These are phyloP conservation scores for Herminia tarsipennalis DNA, from an alignment of 2,888 invertebrate species.

Conservation along the genomic window DNA sequence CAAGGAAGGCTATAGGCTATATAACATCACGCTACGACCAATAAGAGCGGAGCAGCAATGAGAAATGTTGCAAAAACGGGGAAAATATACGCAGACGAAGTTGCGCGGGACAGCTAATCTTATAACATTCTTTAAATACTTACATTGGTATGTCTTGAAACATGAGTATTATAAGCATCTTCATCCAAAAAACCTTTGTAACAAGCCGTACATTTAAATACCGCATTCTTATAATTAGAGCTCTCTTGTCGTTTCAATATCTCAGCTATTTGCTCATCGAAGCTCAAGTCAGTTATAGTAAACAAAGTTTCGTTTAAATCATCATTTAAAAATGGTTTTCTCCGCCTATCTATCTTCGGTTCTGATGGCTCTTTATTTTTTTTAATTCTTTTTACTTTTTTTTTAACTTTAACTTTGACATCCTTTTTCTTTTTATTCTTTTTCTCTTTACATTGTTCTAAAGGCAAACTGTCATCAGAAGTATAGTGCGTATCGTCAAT, in stretches of 20 bases:
- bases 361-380: constrained; percentile 25
- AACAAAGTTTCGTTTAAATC: constrained; percentile 73
- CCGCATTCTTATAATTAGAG: constrained; percentile 69
- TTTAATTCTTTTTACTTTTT: constrained; percentile 8
- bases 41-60: too few relatives aligned
- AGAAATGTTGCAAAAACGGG: too few relatives aligned
- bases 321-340: constrained; percentile 71
- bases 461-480: constrained; percentile 61
- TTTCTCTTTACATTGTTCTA: constrained; percentile 51
- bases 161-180: constrained; percentile 70
- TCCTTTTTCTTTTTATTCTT: constrained; percentile 40
- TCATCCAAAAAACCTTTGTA: constrained; percentile 75
- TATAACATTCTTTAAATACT: too few relatives aligned
- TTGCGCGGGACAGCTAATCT: too few relatives aligned
- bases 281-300: constrained; percentile 63
- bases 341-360: constrained; percentile 67
- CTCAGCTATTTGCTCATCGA: constrained; percentile 73
- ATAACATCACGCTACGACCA: too few relatives aligned
- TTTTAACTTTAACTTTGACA: constrained; percentile 3
- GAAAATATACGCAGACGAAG: too few relatives aligned
- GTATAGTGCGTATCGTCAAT: constrained; percentile 49
- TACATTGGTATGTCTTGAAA: constrained; percentile 68
- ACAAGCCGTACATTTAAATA: constrained; percentile 71
- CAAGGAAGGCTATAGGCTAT: too few relatives aligned
- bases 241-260: constrained; percentile 70